Evolutionary conservation across 2,888 invertebrate species (phyloP).

Genomic region (Chironomus riparius): DNA sequence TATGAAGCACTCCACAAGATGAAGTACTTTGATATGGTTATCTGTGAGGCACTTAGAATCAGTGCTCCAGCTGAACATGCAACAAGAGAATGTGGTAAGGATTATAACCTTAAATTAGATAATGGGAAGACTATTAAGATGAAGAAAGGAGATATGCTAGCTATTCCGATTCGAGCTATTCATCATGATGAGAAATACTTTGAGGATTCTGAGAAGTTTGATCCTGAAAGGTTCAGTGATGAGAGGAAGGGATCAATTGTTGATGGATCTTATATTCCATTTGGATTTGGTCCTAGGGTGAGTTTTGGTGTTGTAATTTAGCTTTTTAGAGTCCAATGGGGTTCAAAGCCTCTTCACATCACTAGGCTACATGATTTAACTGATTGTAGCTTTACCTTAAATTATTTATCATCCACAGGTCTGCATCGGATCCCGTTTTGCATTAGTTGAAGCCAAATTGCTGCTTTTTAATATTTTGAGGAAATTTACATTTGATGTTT

Average conservation of each 20-base stretch:
- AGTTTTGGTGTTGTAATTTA: no score
- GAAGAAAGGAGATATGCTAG: conserved; percentile 30
- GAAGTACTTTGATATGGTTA: conserved; percentile 54
- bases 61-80: conserved; percentile 43
- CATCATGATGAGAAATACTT: conserved; percentile 47
- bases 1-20: conserved; percentile 48
- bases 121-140: conserved; percentile 28
- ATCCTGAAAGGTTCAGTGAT: conserved; percentile 51
- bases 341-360: no score
- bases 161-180: conserved; percentile 42
- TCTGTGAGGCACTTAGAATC: conserved; percentile 46
- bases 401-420: background rate
- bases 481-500: background rate
- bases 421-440: background rate
- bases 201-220: conserved; percentile 48
- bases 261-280: conserved; percentile 46
- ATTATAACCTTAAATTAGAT: conserved; percentile 40
- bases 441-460: conserved; percentile 2
- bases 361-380: no score
- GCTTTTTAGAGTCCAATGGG: no score
- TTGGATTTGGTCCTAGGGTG: conserved; percentile 51
- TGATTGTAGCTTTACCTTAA: no score
- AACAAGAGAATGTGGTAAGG: conserved; percentile 44
- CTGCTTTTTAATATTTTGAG: background rate
- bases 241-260: conserved; percentile 46